Evolutionary conservation across 2,888 invertebrate genomes (phyloP).

Genomic region (Doris montereyensis): DNA sequence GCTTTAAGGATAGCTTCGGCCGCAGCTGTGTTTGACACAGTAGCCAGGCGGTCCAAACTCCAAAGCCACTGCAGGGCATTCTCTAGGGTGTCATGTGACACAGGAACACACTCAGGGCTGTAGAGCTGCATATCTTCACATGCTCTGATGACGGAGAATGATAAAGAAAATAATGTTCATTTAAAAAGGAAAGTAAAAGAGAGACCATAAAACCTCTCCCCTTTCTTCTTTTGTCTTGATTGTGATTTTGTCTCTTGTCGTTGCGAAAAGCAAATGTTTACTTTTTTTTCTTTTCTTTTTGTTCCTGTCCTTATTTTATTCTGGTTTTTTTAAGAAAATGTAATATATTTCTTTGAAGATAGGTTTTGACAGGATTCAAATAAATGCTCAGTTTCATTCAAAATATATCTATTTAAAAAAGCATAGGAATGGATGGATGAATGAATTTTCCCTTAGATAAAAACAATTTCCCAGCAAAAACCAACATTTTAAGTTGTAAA

Average conservation of each 20-base stretch:
- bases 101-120: conserved; percentile 65
- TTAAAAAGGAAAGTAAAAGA: background rate
- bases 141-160: conserved; percentile 59
- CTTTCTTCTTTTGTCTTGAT: background rate
- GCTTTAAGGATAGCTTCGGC: conserved; percentile 70
- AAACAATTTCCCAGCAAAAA: too few species aligned
- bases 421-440: too few species aligned
- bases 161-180: background rate
- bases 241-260: too few species aligned
- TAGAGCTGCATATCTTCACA: conserved; percentile 66
- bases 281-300: too few species aligned
- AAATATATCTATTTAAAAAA: too few species aligned
- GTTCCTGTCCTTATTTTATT: too few species aligned
- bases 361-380: too few species aligned
- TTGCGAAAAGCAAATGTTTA: background rate
- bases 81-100: conserved; percentile 68
- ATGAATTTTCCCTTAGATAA: too few species aligned
- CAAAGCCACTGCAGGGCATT: conserved; percentile 71
- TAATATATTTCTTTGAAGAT: too few species aligned
- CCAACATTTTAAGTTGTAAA: too few species aligned
- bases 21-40: conserved; percentile 66
- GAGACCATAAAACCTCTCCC: background rate
- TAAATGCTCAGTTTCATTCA: too few species aligned
- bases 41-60: conserved; percentile 60
- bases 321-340: too few species aligned